These are phyloP conservation scores for Crotalus helleri DNA, from an alignment of 2,113 vertebrate genomes.

Conservation along the genomic window DNA sequence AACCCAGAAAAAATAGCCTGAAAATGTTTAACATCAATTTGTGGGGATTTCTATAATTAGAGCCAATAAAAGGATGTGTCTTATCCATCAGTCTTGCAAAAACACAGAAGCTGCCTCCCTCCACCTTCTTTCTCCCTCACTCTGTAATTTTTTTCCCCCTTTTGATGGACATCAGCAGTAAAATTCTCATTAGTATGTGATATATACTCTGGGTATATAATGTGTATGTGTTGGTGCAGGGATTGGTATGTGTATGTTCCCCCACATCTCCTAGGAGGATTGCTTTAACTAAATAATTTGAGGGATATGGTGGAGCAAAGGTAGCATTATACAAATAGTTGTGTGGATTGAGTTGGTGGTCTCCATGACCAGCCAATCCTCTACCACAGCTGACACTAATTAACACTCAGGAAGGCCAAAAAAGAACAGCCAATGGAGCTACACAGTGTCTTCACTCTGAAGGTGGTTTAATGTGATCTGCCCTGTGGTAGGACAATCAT, in stretches of 20 bases:
- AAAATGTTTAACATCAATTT: constrained; percentile 65
- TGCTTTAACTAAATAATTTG: constrained; percentile 37
- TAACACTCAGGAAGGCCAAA: background rate
- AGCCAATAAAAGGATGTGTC: constrained; percentile 62
- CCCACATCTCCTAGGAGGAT: constrained; percentile 30
- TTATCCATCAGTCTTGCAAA: constrained; percentile 53
- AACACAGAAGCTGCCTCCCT: constrained; percentile 22
- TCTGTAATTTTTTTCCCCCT: constrained; percentile 4
- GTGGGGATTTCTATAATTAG: constrained; percentile 70
- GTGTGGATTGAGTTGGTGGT: constrained; percentile 13
- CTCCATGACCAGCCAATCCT: constrained; percentile 22
- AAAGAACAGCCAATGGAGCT: background rate
- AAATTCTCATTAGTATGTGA: constrained; percentile 31
- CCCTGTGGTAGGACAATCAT: background rate
- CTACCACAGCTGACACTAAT: constrained; percentile 2
- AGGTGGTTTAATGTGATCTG: constrained; percentile 20
- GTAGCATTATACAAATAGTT: constrained; percentile 31
- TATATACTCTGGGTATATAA: constrained; percentile 18
- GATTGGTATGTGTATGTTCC: constrained; percentile 30
- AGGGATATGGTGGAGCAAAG: constrained; percentile 24
- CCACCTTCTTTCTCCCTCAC: rapidly evolving
- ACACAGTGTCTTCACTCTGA: background rate
- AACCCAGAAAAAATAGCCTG: constrained; percentile 47
- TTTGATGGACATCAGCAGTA: constrained; percentile 35
- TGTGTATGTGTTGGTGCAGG: constrained; percentile 30